phyloP scores from a whole-genome alignment of 2,113 vertebrate genomes.

The Paramormyrops kingsleyae region DNA sequence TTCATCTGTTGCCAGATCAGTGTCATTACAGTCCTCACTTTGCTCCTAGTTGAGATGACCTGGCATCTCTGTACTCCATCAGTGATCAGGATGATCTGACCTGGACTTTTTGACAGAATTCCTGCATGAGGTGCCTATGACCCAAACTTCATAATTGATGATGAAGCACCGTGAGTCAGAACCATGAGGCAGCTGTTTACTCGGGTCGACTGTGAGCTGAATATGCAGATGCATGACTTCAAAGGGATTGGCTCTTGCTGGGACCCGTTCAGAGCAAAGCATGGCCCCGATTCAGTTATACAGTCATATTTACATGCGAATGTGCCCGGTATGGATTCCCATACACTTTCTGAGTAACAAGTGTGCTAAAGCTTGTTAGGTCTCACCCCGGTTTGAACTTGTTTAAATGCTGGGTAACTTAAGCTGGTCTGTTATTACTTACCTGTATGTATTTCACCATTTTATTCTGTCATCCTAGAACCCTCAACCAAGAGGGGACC shows the following conservation, averaged over 20 bases:
- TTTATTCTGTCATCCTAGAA: background rate
- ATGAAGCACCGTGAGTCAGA: background rate
- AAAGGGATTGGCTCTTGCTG: background rate
- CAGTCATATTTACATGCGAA: background rate
- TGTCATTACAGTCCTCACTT: constrained; percentile 28
- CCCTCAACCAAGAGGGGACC: background rate
- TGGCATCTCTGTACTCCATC: constrained; percentile 23
- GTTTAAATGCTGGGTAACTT: background rate
- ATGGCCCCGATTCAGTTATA: background rate
- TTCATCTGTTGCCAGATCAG: constrained; percentile 12
- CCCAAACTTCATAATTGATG: constrained; percentile 19
- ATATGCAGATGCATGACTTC: background rate
- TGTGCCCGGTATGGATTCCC: background rate
- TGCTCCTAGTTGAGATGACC: constrained; percentile 26
- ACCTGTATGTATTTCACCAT: background rate
- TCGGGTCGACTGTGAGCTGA: background rate
- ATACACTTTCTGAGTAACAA: background rate
- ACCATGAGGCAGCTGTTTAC: background rate
- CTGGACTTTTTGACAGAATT: constrained; percentile 23
- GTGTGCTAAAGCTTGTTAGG: background rate
- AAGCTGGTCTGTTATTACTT: background rate
- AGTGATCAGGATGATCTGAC: constrained; percentile 27
- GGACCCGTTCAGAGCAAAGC: background rate
- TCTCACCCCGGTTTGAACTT: background rate
- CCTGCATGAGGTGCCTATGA: constrained; percentile 21